Conservation (phyloP, 37 sponge, comb jelly and placozoan species). For the Amphimedon queenslandica region DNA sequence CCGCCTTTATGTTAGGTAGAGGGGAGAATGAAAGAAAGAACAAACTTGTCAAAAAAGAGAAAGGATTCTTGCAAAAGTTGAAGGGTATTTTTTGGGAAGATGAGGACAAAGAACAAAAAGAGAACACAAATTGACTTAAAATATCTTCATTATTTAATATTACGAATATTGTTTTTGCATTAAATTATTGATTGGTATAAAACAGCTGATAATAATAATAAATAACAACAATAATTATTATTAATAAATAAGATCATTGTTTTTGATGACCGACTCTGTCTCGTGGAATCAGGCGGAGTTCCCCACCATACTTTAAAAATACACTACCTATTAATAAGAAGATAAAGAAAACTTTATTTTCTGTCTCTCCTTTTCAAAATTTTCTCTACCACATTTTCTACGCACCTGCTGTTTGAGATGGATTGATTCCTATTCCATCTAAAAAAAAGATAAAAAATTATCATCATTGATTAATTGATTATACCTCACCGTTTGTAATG, state of each 20-base stretch:
- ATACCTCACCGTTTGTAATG: slow-evolving; percentile 90
- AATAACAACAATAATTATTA: not conserved
- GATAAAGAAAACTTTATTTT: not conserved
- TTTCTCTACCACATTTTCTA: not conserved
- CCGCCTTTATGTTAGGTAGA: slow-evolving; percentile 12
- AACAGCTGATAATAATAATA: not conserved
- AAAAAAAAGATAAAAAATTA: not conserved
- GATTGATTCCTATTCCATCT: slow-evolving; percentile 99
- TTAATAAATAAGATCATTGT: not conserved
- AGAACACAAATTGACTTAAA: slow-evolving; percentile 12
- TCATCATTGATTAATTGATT: slow-evolving; percentile 4
- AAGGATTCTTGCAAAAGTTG: slow-evolving; percentile 65
- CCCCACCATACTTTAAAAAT: slow-evolving; percentile 94
- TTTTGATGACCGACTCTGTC: slow-evolving; percentile 85
- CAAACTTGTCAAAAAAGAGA: slow-evolving; percentile 13
- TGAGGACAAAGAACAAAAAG: slow-evolving; percentile 23
- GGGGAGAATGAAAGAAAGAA: slow-evolving; percentile 15
- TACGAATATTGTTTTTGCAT: not conserved
- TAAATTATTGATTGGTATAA: not conserved
- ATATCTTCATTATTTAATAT: too few relatives aligned
- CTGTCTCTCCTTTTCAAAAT: not conserved
- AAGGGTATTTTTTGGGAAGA: slow-evolving; percentile 81
- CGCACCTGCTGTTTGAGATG: slow-evolving; percentile 85
- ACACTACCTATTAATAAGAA: slow-evolving; percentile 62
- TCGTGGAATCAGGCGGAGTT: slow-evolving; percentile 92